phyloP scores from a whole-genome alignment of 37 sponge, comb jelly and placozoan species.

The Amphimedon queenslandica region DNA sequence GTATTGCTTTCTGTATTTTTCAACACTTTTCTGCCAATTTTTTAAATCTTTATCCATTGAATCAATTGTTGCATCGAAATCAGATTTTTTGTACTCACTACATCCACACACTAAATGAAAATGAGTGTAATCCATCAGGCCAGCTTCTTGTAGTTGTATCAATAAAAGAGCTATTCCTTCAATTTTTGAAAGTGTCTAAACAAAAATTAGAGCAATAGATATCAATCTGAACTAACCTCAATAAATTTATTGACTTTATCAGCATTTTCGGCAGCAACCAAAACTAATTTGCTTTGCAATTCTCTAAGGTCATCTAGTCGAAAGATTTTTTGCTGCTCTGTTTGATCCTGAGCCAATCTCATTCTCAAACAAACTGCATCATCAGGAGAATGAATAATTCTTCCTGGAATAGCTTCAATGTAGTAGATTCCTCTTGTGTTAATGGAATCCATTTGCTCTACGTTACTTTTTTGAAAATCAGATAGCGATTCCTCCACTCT shows the following conservation, averaged over 20 bases:
- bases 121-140: constrained; percentile 35
- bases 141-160: constrained; percentile 34
- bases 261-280: background rate
- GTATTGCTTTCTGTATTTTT: constrained; percentile 12
- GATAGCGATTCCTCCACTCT: background rate
- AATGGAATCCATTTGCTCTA: background rate
- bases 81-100: background rate
- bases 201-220: background rate
- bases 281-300: constrained; percentile 10
- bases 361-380: background rate
- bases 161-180: constrained; percentile 38
- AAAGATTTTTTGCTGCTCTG: background rate
- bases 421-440: background rate
- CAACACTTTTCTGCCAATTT: constrained; percentile 19
- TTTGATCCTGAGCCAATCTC: background rate
- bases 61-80: constrained; percentile 26
- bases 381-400: background rate
- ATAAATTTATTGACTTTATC: constrained; percentile 1
- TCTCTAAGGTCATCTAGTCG: background rate
- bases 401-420: background rate
- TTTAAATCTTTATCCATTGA: constrained; percentile 39
- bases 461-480: background rate
- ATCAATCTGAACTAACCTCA: background rate
- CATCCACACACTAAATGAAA: constrained; percentile 15
- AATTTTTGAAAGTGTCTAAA: constrained; percentile 33